These are phyloP conservation scores for Andrena bicolor DNA, from an alignment of 2,888 invertebrate genomes.

Conservation along the genomic window DNA sequence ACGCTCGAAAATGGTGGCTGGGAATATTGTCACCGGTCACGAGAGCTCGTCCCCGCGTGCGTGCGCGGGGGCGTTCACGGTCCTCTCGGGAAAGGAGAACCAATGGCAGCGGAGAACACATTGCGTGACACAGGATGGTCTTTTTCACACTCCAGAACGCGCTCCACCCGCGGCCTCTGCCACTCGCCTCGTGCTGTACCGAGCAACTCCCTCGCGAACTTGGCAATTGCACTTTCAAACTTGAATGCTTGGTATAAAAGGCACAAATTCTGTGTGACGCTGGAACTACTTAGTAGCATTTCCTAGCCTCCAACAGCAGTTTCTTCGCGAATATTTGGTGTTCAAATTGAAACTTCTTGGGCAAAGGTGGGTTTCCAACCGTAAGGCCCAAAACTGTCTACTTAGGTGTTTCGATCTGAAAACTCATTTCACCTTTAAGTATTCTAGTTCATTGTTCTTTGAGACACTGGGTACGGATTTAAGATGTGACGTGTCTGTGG, in stretches of 20 bases:
- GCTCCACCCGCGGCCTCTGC: constrained; percentile 66
- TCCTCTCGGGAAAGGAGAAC: constrained; percentile 68
- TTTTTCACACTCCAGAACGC: constrained; percentile 79
- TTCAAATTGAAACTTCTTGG: no score
- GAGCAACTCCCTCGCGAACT: neutral
- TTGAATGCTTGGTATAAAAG: neutral
- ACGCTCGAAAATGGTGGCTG: constrained; percentile 70
- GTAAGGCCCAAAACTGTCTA: neutral
- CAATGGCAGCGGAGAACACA: constrained; percentile 66
- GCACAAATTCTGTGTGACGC: no score
- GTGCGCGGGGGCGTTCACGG: constrained; percentile 81
- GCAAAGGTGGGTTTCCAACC: no score
- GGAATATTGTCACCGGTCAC: constrained; percentile 78
- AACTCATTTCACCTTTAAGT: neutral
- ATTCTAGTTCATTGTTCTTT: neutral
- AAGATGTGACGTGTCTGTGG: neutral
- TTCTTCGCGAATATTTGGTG: no score
- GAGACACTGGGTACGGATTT: neutral
- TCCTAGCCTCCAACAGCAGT: no score
- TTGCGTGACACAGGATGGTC: constrained; percentile 74
- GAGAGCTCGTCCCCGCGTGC: constrained; percentile 72
- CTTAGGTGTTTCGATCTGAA: neutral
- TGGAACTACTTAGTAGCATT: no score
- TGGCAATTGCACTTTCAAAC: constrained; percentile 2
- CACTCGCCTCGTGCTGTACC: constrained; percentile 10